phyloP scores from a whole-genome alignment of 2,888 invertebrate species.

The Cinara cedri region DNA sequence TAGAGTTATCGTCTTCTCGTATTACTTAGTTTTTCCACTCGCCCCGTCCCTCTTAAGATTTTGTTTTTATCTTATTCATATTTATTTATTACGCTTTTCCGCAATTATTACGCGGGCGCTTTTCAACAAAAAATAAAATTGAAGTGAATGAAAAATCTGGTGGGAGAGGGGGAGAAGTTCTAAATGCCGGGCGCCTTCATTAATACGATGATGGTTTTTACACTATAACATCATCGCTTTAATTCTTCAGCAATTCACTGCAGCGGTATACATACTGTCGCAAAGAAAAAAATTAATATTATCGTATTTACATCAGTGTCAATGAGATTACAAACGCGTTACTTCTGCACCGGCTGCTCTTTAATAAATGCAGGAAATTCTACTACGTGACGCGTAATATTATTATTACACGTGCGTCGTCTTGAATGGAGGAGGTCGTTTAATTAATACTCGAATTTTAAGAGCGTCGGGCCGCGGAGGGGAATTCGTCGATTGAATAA shows the following conservation, averaged over 20 bases:
- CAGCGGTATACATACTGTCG: too few species aligned
- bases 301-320: too few species aligned
- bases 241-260: too few species aligned
- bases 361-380: too few species aligned
- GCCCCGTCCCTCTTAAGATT: background rate
- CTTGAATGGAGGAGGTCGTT: background rate
- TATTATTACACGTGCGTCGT: background rate
- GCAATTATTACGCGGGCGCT: too few species aligned
- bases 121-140: background rate
- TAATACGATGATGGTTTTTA: background rate
- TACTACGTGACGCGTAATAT: too few species aligned
- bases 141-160: too few species aligned
- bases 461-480: background rate
- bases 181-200: background rate
- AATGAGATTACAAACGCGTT: too few species aligned
- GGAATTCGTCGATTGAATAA: background rate
- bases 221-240: too few species aligned
- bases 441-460: constrained; percentile 15
- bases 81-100: constrained; percentile 31
- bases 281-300: too few species aligned
- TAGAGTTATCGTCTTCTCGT: background rate
- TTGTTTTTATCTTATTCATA: background rate
- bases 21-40: background rate
- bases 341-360: too few species aligned
- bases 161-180: too few species aligned